phyloP scores from a whole-genome alignment of 1,140 invertebrate genomes.

The Euura lappo region DNA sequence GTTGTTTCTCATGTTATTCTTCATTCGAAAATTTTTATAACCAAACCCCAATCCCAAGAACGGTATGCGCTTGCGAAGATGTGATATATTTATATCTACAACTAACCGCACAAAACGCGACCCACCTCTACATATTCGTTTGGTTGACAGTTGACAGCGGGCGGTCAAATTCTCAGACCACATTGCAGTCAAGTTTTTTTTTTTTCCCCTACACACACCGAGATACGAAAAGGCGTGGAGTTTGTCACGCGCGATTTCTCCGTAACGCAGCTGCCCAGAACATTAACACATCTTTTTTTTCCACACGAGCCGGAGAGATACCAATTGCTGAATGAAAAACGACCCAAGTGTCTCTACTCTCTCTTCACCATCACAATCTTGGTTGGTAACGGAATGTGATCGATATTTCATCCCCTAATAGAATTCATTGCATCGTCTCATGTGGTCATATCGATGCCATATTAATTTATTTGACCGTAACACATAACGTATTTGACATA shows the following conservation, averaged over 20 bases:
- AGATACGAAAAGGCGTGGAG: background rate
- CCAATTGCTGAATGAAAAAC: too few relatives aligned
- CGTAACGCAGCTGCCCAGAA: background rate
- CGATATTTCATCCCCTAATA: too few relatives aligned
- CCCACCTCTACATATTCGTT: background rate
- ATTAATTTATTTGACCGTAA: background rate
- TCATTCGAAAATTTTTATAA: background rate
- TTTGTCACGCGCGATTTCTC: constrained; percentile 3
- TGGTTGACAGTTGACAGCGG: background rate
- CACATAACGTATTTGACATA: constrained; percentile 1
- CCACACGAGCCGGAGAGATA: too few relatives aligned
- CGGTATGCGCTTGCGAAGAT: background rate
- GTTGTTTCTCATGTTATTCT: background rate
- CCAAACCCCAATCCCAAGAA: background rate
- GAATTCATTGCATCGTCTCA: too few relatives aligned
- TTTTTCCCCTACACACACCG: background rate
- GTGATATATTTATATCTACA: background rate
- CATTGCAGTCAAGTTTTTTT: background rate
- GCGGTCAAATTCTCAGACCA: background rate
- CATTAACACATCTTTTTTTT: background rate
- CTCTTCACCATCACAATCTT: too few relatives aligned
- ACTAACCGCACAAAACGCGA: background rate
- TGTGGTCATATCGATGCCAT: too few relatives aligned
- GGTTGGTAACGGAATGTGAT: too few relatives aligned
- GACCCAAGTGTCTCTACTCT: too few relatives aligned